These are phyloP conservation scores for Drosophila basisetae DNA, from an alignment of 2,888 invertebrate species.

Conservation along the genomic window DNA sequence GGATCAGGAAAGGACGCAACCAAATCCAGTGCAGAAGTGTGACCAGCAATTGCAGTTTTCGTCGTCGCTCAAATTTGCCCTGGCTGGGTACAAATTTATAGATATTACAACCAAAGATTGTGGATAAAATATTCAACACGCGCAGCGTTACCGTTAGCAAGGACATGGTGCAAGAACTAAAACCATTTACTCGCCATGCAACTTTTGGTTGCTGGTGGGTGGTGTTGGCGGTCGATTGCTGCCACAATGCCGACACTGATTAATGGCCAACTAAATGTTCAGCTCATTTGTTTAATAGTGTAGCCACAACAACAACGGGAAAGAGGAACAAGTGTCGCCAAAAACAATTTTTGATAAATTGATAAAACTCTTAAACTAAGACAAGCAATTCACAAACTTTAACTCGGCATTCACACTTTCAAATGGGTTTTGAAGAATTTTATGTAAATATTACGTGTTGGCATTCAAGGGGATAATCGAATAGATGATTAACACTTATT, in stretches of 20 bases:
- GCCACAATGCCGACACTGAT: slow-evolving; percentile 51
- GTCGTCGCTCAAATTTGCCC: slow-evolving; percentile 20
- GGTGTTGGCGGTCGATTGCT: background rate
- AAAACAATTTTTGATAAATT: slow-evolving; percentile 40
- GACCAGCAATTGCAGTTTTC: slow-evolving; percentile 17
- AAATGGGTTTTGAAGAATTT: background rate
- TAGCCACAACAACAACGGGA: background rate
- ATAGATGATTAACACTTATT: background rate
- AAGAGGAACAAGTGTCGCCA: slow-evolving; percentile 11
- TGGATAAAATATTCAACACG: slow-evolving; percentile 41
- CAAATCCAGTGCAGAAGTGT: slow-evolving; percentile 46
- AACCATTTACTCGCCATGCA: background rate
- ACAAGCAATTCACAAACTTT: background rate
- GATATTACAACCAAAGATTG: slow-evolving; percentile 53
- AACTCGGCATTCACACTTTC: background rate
- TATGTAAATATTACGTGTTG: background rate
- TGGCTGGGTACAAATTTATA: slow-evolving; percentile 24
- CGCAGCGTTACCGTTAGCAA: slow-evolving; percentile 46
- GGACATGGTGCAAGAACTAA: slow-evolving; percentile 62
- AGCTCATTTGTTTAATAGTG: slow-evolving; percentile 58
- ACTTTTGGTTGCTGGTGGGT: slow-evolving; percentile 7
- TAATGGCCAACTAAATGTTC: slow-evolving; percentile 46
- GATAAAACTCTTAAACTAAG: slow-evolving; percentile 1
- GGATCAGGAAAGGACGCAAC: slow-evolving; percentile 45
- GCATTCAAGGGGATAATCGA: background rate